Conservation (phyloP, 1,140 invertebrate species). For the Papilio polytes region DNA sequence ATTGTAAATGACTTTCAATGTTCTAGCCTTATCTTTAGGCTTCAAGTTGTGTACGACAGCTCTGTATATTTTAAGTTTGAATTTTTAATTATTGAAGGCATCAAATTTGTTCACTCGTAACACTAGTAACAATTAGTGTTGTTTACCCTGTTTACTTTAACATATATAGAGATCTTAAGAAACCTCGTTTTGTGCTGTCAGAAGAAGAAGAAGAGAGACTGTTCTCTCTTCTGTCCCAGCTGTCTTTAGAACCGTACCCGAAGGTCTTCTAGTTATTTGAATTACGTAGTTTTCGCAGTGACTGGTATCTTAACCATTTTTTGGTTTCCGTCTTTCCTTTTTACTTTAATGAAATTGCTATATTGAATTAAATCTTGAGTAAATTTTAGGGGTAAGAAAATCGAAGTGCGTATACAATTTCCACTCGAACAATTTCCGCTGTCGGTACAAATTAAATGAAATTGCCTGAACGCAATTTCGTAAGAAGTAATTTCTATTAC, state of each 20-base stretch:
- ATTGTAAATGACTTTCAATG: slow-evolving; percentile 17
- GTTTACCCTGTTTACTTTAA: no score
- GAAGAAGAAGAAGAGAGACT: no score
- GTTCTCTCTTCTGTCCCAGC: no score
- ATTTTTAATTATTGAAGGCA: neutral
- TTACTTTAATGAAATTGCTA: neutral
- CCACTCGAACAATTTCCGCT: neutral
- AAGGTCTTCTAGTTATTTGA: no score
- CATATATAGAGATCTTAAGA: no score
- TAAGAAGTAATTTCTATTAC: slow-evolving; percentile 10
- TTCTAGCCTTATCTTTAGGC: neutral
- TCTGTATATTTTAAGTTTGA: neutral
- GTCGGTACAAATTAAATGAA: slow-evolving; percentile 9
- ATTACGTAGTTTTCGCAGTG: no score
- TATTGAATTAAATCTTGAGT: neutral
- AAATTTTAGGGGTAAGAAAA: slow-evolving; percentile 11
- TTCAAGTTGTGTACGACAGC: neutral
- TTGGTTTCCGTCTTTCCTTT: neutral
- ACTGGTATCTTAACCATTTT: neutral
- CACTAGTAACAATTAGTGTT: no score
- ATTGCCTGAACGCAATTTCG: slow-evolving; percentile 14
- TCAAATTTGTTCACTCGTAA: neutral
- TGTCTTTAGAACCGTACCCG: no score
- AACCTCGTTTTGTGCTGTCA: no score
- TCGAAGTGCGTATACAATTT: slow-evolving; percentile 11